Evolutionary conservation across 2,113 vertebrate genomes (phyloP).

Genomic region (Boleophthalmus pectinirostris): DNA sequence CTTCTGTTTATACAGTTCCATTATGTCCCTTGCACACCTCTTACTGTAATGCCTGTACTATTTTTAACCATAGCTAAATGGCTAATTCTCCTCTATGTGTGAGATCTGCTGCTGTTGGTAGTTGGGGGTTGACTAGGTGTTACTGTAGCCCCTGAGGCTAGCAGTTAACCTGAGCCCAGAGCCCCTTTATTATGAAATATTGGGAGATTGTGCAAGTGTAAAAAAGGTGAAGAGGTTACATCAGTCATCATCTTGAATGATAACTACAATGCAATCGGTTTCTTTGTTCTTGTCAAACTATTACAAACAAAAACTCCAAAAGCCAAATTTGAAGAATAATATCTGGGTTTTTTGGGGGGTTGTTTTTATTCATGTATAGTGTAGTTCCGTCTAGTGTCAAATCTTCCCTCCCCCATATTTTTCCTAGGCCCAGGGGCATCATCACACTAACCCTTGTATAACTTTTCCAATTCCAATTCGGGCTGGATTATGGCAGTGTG

Average conservation of each 20-base stretch:
- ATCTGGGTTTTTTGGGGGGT: neutral
- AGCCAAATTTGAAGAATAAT: neutral
- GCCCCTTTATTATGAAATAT: constrained; percentile 71
- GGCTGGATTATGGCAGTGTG: constrained; percentile 81
- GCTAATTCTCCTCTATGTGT: constrained; percentile 27
- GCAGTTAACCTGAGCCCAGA: constrained; percentile 77
- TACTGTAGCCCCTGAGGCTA: constrained; percentile 64
- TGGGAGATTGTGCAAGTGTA: constrained; percentile 74
- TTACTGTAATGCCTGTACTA: neutral
- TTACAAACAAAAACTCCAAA: constrained; percentile 17
- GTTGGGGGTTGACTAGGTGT: constrained; percentile 13
- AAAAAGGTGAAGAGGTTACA: constrained; percentile 52
- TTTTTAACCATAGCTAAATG: constrained; percentile 1
- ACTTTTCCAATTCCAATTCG: constrained; percentile 89
- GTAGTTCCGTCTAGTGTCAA: constrained; percentile 42
- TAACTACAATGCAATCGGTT: constrained; percentile 81
- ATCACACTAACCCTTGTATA: constrained; percentile 87
- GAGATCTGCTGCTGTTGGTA: constrained; percentile 21
- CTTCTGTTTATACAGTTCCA: neutral
- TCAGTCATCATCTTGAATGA: constrained; percentile 64
- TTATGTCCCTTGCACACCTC: neutral
- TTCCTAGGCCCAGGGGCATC: constrained; percentile 83
- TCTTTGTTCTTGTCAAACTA: constrained; percentile 24
- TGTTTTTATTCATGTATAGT: constrained; percentile 61
- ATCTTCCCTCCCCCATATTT: constrained; percentile 63